Evolutionary conservation across 1,140 invertebrate species (phyloP).

Genomic region (Ctenoplectra terminalis): DNA sequence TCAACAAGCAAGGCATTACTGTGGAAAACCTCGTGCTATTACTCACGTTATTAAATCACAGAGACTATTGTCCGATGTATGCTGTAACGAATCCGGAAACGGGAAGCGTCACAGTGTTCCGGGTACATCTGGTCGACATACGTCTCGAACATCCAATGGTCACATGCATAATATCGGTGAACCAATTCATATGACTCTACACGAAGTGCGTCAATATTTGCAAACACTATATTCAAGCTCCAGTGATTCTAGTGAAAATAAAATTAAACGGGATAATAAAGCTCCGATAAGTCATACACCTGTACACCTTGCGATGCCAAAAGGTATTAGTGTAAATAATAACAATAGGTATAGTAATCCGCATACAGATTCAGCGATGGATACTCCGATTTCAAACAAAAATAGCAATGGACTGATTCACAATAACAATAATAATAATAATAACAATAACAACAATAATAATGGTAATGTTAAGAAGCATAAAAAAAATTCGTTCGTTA

Average conservation of each 20-base stretch:
- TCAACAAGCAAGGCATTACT: slow-evolving; percentile 80
- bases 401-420: slow-evolving; percentile 80
- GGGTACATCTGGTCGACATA: slow-evolving; percentile 80
- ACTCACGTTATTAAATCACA: slow-evolving; percentile 81
- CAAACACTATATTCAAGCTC: slow-evolving; percentile 90
- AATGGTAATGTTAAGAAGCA: slow-evolving; percentile 83
- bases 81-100: slow-evolving; percentile 82
- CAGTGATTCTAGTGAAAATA: slow-evolving; percentile 84
- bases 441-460: slow-evolving; percentile 78
- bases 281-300: slow-evolving; percentile 69
- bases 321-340: slow-evolving; percentile 80
- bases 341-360: slow-evolving; percentile 80
- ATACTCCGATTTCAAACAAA: slow-evolving; percentile 81
- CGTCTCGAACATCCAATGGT: slow-evolving; percentile 73
- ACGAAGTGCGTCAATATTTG: slow-evolving; percentile 92
- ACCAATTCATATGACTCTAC: slow-evolving; percentile 92
- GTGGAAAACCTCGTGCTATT: slow-evolving; percentile 79
- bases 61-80: slow-evolving; percentile 82
- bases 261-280: slow-evolving; percentile 80
- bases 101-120: slow-evolving; percentile 85
- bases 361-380: slow-evolving; percentile 79
- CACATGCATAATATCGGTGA: slow-evolving; percentile 83
- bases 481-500: slow-evolving; percentile 86
- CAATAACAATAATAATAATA: slow-evolving; percentile 83
- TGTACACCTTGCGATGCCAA: slow-evolving; percentile 77